These are phyloP conservation scores for Chrysolina oricalcia DNA, from an alignment of 2,888 invertebrate genomes.

Conservation along the genomic window DNA sequence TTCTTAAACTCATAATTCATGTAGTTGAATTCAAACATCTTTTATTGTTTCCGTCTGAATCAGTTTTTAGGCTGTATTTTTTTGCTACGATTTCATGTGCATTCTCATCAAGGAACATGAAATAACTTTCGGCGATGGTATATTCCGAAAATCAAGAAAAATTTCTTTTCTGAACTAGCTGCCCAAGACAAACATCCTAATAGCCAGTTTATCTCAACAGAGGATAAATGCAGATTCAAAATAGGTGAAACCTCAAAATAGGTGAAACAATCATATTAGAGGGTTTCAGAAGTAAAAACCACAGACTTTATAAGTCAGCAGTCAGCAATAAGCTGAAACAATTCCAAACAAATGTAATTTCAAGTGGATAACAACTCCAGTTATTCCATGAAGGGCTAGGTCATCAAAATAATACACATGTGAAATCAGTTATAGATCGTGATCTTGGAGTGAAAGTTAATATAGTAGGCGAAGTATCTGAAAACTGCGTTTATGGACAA, in stretches of 20 bases:
- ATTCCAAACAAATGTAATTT: neutral
- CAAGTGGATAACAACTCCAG: slow-evolving; percentile 27
- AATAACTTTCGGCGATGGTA: no score
- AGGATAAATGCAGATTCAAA: no score
- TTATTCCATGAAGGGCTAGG: slow-evolving; percentile 29
- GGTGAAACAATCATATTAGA: slow-evolving; percentile 10
- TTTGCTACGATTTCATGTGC: no score
- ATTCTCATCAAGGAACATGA: no score
- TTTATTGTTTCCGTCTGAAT: no score
- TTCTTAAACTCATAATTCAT: no score
- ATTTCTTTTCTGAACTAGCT: no score
- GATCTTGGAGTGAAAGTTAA: slow-evolving; percentile 31
- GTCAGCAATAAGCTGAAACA: neutral
- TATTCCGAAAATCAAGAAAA: no score
- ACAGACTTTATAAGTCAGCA: neutral
- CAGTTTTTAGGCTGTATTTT: no score
- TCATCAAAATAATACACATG: slow-evolving; percentile 33
- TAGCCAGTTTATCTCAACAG: no score
- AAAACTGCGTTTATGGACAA: slow-evolving; percentile 26
- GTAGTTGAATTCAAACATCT: no score
- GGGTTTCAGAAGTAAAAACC: neutral
- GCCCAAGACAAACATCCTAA: no score
- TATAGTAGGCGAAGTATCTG: slow-evolving; percentile 17
- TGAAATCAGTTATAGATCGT: slow-evolving; percentile 14
- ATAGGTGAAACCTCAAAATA: neutral